Base-by-base conservation (phyloP, 2,113 vertebrate species). In the Drymodes brunneopygia region DNA sequence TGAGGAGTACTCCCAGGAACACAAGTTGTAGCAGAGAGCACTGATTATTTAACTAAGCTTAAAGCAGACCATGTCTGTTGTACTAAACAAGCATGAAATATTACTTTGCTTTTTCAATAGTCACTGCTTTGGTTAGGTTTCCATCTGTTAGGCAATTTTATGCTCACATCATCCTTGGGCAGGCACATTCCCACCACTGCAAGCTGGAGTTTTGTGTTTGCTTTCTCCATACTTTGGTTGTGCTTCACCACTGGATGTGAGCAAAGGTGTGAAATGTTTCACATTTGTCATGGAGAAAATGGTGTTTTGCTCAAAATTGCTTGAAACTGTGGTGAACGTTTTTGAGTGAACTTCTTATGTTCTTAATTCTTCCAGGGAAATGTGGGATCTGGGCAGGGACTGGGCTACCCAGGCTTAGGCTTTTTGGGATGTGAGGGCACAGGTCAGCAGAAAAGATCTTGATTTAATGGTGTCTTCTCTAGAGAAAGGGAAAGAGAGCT, bases 31-130 rank as follows among this genome's bases (percentile, higher is more conserved):
- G 64, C 53, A 81, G 47, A 78, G 35, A 74, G 45, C 13, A 10
- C 74, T 84, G 65, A 66, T 92, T 94, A 81, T 92, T 95, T 56
- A 90, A 65, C 38, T 66, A 53, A 80, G 70, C 47, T 35, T 60
- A 29, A 35, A 14, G 24, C 44, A 42, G 38, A 57, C 51, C 58
- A 8, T 89, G 16, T 57, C 40, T 82, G 2, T 48, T 86, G 56
- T 47, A 60, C 44, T 72, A 71, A 95, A 85, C 3, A 24, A 60
- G 42, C 19, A 40, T 31, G n/a, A 47, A 80, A 58, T 16, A 5
- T 50, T 53, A 22, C 42, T 95, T 92, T 77, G 38, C 80, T 83
- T 11, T 50, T 84, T 23, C n/a, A 33, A 2, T 36, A 48, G 40
- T 80, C 3, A 6, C 42, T 50, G 9, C 31, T 90, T 70, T 60